phyloP scores from a whole-genome alignment of 2,113 vertebrate genomes.

The Gymnocephalus cernua region DNA sequence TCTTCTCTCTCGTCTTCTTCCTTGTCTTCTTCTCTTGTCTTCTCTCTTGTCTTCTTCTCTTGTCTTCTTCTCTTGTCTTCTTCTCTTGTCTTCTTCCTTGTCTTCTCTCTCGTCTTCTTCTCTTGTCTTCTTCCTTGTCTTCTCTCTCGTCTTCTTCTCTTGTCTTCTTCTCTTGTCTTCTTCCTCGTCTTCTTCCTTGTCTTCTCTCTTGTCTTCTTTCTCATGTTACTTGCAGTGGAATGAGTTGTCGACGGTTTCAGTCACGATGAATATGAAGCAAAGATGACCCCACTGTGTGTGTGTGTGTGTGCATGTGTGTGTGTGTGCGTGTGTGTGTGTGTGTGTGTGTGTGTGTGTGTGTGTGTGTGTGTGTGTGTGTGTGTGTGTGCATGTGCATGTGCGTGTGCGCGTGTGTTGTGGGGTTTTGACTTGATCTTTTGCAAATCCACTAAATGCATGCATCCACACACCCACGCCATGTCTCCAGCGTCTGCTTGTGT shows the following conservation, averaged over 20 bases:
- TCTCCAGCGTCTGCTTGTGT: slow-evolving; percentile 47
- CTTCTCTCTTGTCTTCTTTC: not conserved
- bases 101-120: no score
- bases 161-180: no score
- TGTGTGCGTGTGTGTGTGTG: slow-evolving; percentile 3
- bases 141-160: no score
- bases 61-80: no score
- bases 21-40: no score
- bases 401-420: slow-evolving; percentile 10
- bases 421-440: slow-evolving; percentile 56
- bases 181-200: no score
- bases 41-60: no score
- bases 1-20: no score
- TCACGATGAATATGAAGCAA: slow-evolving; percentile 63
- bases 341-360: not conserved
- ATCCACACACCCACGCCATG: slow-evolving; percentile 60
- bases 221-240: slow-evolving; percentile 22
- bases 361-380: not conserved
- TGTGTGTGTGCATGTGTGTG: not conserved
- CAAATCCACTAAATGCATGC: slow-evolving; percentile 72
- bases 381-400: not conserved
- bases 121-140: no score
- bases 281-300: not conserved
- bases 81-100: no score
- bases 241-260: slow-evolving; percentile 44